Evolutionary conservation across 2,797 vertebrate genomes (phyloP), one percentile per base, ranked within the genome.

Genomic region (Spheniscus humboldti): DNA sequence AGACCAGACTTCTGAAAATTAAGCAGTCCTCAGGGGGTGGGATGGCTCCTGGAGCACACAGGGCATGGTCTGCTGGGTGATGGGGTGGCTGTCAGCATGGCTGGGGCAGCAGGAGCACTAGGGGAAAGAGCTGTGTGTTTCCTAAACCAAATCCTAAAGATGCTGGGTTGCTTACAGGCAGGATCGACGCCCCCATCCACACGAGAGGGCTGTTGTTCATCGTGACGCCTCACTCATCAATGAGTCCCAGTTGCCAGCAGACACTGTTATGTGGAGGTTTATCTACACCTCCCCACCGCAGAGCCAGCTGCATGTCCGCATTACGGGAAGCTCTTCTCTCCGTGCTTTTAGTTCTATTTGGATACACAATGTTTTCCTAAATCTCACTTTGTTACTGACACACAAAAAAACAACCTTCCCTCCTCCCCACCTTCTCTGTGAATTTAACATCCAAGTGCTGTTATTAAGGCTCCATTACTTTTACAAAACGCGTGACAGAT

Each of bases 241-340:
- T 2, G 27, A 59, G 35, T 13, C 64, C 57, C 9, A 2, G 6
- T 2, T 45, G 24, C 52, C 81, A 69, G 50, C 60, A n/a, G 41
- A 8, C 24, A 4, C 1, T 4, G 1, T 28, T 28, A 14, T 0
- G 0, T 13, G 1, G 53, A 20, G 64, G 11, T 50, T 43, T 35
- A n/a, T 22, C 47, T 14, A 5, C 13, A 20, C 9, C 18, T 75
- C 45, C 50, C 28, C n/a, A 62, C 18, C 30, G 18, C 43, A 43
- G 30, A 39, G 17, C 27, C 24, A 17, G 50, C 37, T 2, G 1
- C 30, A 4, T 3, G 0, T 22, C 64, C 1, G 0, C 2, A 0
- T 22, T 19, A 15, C 20, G 7, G 20, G 35, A 11, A 91, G 18
- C 23, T 56, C 47, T 59, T 43, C 39, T 35, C 52, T 27, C 18